Percentiles rank a stretch among this genome's conserved stretches.
phyloP scores from a whole-genome alignment of 2,797 vertebrate species.

The Clamator glandarius region DNA sequence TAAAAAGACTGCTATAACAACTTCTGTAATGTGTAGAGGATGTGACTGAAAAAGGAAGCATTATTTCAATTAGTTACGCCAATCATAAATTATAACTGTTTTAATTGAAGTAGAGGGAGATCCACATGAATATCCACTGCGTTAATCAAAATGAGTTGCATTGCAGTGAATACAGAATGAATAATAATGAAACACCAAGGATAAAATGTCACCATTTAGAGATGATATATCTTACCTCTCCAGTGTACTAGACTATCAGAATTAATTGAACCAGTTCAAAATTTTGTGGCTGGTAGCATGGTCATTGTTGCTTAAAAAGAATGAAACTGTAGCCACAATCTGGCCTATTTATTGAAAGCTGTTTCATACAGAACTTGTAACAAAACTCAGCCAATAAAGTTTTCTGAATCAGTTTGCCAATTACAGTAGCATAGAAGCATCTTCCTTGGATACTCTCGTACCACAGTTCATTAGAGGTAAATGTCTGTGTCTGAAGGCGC shows the following conservation, averaged over 20 bases:
- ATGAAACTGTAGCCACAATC: not conserved
- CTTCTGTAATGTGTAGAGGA: not conserved
- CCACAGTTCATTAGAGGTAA: not conserved
- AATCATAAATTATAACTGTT: constrained; percentile 24
- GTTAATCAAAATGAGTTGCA: constrained; percentile 29
- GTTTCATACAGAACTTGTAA: not conserved
- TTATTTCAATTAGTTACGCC: constrained; percentile 31
- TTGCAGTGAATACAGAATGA: constrained; percentile 27
- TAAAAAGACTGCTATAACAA: constrained; percentile 4
- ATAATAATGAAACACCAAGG: constrained; percentile 16
- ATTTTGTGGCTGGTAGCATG: not conserved
- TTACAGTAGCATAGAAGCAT: not conserved
- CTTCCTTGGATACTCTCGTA: not conserved
- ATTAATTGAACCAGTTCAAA: not conserved
- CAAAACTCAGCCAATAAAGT: not conserved
- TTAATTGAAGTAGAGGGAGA: constrained; percentile 41
- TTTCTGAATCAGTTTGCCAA: not conserved
- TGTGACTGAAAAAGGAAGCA: constrained; percentile 40
- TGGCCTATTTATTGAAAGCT: not conserved
- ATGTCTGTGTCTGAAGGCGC: not conserved
- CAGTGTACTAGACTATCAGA: not conserved
- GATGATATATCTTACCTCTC: not conserved
- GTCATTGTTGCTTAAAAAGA: not conserved
- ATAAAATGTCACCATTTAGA: not conserved
- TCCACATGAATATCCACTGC: constrained; percentile 5